Evolutionary conservation across 1,140 invertebrate genomes (phyloP).

Genomic region (Acromyrmex heyeri): DNA sequence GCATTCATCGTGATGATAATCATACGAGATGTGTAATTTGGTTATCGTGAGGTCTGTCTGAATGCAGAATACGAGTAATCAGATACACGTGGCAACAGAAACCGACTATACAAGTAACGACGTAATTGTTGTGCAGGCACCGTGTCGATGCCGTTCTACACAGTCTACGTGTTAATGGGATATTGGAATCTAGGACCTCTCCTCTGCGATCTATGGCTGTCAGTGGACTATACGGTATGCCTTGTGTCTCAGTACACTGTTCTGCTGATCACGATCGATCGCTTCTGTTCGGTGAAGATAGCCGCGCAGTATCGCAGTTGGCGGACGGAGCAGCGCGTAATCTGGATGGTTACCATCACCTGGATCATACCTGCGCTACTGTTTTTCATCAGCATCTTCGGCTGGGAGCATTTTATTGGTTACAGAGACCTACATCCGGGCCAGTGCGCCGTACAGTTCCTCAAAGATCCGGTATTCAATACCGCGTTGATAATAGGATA

Average conservation of each 20-base stretch:
- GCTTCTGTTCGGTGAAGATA: constrained; percentile 99
- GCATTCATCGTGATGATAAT: constrained; percentile 22
- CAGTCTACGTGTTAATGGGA: constrained; percentile 97
- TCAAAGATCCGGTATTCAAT: constrained; percentile 99
- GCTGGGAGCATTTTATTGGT: constrained; percentile 99
- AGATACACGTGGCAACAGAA: constrained; percentile 25
- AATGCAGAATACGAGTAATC: constrained; percentile 23
- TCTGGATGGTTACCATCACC: constrained; percentile 98
- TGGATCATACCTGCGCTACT: constrained; percentile 99
- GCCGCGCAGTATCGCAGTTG: constrained; percentile 98
- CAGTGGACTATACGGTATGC: constrained; percentile 99
- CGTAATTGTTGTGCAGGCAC: constrained; percentile 89
- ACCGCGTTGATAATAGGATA: constrained; percentile 99
- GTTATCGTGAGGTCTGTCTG: constrained; percentile 5
- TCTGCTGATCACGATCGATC: constrained; percentile 98
- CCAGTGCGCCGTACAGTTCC: constrained; percentile 98
- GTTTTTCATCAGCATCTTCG: constrained; percentile 99
- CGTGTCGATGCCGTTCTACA: constrained; percentile 98
- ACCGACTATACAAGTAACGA: constrained; percentile 35
- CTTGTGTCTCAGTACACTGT: constrained; percentile 99
- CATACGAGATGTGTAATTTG: constrained; percentile 40
- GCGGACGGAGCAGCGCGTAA: constrained; percentile 97
- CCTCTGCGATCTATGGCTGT: constrained; percentile 99
- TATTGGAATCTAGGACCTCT: constrained; percentile 99
- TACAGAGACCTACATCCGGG: constrained; percentile 94